Percentiles rank a stretch among this genome's conserved stretches.
Evolutionary conservation across 2,888 invertebrate genomes (phyloP).

Genomic region (Brenthis hecate): DNA sequence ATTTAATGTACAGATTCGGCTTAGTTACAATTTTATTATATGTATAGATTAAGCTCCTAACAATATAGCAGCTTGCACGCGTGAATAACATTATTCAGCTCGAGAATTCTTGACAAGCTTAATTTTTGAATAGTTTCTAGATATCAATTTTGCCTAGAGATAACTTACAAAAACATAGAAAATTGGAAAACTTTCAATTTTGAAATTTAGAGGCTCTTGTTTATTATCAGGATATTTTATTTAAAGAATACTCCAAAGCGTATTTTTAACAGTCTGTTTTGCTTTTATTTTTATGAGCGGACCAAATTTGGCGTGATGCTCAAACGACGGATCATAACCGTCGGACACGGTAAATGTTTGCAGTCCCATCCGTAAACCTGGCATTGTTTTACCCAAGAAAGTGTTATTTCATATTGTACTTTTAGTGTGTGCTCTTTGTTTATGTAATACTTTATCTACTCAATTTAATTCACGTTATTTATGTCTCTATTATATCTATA

Average conservation of each 20-base stretch:
- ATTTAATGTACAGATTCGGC: too few relatives aligned
- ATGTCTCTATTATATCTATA: too few relatives aligned
- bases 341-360: conserved; percentile 76
- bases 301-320: conserved; percentile 76
- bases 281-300: conserved; percentile 74
- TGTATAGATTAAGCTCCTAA: too few relatives aligned
- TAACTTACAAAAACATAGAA: too few relatives aligned
- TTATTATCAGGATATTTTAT: conserved; percentile 46
- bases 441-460: conserved; percentile 5
- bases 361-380: conserved; percentile 66
- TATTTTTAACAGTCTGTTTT: conserved; percentile 64
- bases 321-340: conserved; percentile 76
- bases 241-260: conserved; percentile 57
- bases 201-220: conserved; percentile 19
- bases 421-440: conserved; percentile 7
- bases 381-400: conserved; percentile 59
- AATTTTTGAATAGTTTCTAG: too few relatives aligned
- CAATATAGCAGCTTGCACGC: too few relatives aligned
- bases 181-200: neutral
- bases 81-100: too few relatives aligned
- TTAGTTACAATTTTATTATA: too few relatives aligned
- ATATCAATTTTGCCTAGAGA: too few relatives aligned
- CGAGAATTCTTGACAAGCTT: too few relatives aligned
- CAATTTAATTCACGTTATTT: neutral
- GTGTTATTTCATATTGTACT: conserved; percentile 50